phyloP scores from a whole-genome alignment of 1,140 invertebrate genomes.

The Neodiprion virginianus region DNA sequence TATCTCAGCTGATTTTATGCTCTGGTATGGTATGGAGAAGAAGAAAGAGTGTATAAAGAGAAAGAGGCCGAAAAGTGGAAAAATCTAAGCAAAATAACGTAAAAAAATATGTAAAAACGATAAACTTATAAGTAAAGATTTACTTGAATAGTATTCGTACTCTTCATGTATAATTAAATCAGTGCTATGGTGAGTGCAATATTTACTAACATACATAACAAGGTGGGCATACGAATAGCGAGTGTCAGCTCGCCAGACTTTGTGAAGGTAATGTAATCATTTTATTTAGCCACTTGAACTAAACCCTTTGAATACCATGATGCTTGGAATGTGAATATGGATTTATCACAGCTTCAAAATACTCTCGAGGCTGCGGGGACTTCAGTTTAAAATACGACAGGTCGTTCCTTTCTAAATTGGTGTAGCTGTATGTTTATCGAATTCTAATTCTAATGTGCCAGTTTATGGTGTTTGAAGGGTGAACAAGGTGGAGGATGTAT shows the following conservation, averaged over 20 bases:
- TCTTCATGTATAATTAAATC: neutral
- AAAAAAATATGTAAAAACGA: neutral
- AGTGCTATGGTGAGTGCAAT: neutral
- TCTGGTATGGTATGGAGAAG: too few species aligned
- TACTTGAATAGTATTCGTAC: conserved; percentile 3
- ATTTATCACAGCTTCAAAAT: neutral
- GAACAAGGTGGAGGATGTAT: conserved; percentile 2
- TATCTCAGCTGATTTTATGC: too few species aligned
- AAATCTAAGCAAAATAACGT: neutral
- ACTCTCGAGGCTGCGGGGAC: neutral
- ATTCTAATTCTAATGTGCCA: neutral
- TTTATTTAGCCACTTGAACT: conserved; percentile 1
- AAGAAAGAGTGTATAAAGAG: neutral
- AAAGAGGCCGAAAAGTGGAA: neutral
- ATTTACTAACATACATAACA: conserved; percentile 6
- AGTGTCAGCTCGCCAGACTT: neutral
- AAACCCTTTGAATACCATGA: neutral
- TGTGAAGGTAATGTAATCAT: neutral
- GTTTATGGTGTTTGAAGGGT: neutral
- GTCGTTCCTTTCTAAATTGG: neutral
- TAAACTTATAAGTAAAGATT: neutral
- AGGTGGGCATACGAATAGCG: neutral
- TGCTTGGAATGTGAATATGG: neutral
- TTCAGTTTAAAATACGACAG: too few species aligned
- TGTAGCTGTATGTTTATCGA: neutral